Evolutionary conservation across 1,140 invertebrate species (phyloP).

Genomic region (Bacillus rossius): DNA sequence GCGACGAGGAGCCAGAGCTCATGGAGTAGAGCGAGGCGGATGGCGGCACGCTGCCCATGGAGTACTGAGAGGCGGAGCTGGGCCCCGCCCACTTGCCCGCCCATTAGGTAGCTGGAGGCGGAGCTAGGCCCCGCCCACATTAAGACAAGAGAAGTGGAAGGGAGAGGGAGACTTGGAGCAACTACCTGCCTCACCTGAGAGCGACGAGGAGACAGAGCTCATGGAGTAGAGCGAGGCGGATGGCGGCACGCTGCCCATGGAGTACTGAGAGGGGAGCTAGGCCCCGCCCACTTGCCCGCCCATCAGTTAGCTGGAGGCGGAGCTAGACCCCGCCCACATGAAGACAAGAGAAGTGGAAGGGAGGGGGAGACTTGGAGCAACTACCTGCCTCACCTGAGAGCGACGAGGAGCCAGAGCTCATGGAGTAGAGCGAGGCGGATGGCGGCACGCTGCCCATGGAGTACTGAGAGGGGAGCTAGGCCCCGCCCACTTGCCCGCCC

Average conservation of each 20-base stretch:
- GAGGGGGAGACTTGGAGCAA: too few relatives aligned
- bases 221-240: slow-evolving; percentile 84
- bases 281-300: slow-evolving; percentile 40
- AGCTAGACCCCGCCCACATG: slow-evolving; percentile 40
- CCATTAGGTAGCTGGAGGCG: slow-evolving; percentile 49
- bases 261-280: slow-evolving; percentile 48
- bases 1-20: slow-evolving; percentile 64
- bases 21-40: slow-evolving; percentile 84
- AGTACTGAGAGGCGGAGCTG: slow-evolving; percentile 48
- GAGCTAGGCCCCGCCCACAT: slow-evolving; percentile 43
- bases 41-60: slow-evolving; percentile 56
- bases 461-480: slow-evolving; percentile 47
- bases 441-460: slow-evolving; percentile 58
- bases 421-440: slow-evolving; percentile 80
- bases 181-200: too few relatives aligned
- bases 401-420: slow-evolving; percentile 68
- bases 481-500: slow-evolving; percentile 45
- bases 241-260: slow-evolving; percentile 43
- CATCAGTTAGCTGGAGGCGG: slow-evolving; percentile 49
- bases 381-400: slow-evolving; percentile 44
- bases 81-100: slow-evolving; percentile 45
- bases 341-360: too few relatives aligned
- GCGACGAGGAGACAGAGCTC: slow-evolving; percentile 67
- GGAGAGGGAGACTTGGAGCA: too few relatives aligned
- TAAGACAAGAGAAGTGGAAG: too few relatives aligned